Percentiles rank a stretch among this genome's conserved stretches.
Conservation (phyloP, 2,797 vertebrate genomes). For the Tenualosa ilisha region DNA sequence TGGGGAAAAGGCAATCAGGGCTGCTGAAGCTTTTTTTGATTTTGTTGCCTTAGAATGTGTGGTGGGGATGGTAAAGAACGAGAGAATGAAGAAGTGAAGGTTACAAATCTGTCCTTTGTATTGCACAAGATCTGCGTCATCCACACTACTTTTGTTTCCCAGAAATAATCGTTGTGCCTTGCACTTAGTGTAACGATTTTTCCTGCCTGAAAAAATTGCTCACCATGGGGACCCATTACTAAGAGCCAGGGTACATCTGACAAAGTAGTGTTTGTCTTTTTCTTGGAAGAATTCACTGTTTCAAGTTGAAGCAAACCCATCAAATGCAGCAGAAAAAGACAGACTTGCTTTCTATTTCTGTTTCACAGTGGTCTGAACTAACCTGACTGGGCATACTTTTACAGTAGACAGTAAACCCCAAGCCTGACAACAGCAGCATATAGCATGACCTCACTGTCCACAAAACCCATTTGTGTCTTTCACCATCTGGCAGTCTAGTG, state of each 20-base stretch:
- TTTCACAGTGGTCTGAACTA: constrained; percentile 4
- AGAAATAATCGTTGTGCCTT: constrained; percentile 4
- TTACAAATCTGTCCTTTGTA: constrained; percentile 8
- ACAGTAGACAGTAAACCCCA: constrained; percentile 4
- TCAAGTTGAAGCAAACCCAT: background rate
- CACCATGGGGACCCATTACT: background rate
- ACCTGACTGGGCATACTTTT: constrained; percentile 17
- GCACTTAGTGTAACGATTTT: background rate
- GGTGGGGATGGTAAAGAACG: background rate
- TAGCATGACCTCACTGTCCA: constrained; percentile 23
- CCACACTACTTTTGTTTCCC: background rate
- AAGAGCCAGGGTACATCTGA: background rate
- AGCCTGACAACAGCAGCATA: constrained; percentile 6
- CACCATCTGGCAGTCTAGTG: background rate
- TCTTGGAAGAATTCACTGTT: background rate
- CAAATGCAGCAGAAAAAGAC: background rate
- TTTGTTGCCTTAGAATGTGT: background rate
- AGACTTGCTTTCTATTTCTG: background rate
- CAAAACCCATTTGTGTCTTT: background rate
- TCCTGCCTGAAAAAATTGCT: background rate
- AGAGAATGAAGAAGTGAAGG: background rate
- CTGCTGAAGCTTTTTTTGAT: background rate
- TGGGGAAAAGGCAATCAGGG: background rate
- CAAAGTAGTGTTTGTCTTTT: constrained; percentile 22
- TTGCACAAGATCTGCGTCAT: background rate